phyloP scores from a whole-genome alignment of 2,888 invertebrate genomes.

The Limulus polyphemus region DNA sequence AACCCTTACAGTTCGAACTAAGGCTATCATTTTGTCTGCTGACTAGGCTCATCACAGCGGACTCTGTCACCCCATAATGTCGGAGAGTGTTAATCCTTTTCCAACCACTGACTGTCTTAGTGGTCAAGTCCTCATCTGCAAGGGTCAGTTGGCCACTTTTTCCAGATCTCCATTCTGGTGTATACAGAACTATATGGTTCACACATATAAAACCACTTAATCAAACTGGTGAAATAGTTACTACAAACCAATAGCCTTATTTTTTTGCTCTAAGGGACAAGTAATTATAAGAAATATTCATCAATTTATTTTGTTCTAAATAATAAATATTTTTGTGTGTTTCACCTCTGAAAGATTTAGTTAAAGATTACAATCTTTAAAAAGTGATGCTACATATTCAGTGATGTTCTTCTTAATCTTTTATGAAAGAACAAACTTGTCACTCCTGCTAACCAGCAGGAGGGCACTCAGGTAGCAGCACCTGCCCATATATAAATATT shows the following conservation, averaged over 20 bases:
- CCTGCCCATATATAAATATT: no score
- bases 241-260: background rate
- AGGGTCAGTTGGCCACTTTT: slow-evolving; percentile 79
- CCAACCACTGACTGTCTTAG: slow-evolving; percentile 66
- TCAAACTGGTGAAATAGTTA: background rate
- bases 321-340: no score
- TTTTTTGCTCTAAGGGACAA: background rate
- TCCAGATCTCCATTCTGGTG: slow-evolving; percentile 78
- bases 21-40: slow-evolving; percentile 47
- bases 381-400: no score
- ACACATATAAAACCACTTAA: background rate
- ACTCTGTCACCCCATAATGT: slow-evolving; percentile 90
- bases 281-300: no score
- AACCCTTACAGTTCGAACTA: slow-evolving; percentile 45
- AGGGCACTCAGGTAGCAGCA: no score
- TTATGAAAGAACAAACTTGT: no score
- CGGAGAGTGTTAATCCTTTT: slow-evolving; percentile 79
- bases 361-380: no score
- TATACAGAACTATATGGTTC: no score
- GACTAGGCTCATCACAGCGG: slow-evolving; percentile 86
- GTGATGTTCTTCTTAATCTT: no score
- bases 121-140: slow-evolving; percentile 85
- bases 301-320: no score
- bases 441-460: no score
- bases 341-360: no score